Percentiles rank a stretch among this genome's conserved stretches.
Evolutionary conservation across 1,140 invertebrate genomes (phyloP).

Genomic region (Caenorhabditis brenneri): DNA sequence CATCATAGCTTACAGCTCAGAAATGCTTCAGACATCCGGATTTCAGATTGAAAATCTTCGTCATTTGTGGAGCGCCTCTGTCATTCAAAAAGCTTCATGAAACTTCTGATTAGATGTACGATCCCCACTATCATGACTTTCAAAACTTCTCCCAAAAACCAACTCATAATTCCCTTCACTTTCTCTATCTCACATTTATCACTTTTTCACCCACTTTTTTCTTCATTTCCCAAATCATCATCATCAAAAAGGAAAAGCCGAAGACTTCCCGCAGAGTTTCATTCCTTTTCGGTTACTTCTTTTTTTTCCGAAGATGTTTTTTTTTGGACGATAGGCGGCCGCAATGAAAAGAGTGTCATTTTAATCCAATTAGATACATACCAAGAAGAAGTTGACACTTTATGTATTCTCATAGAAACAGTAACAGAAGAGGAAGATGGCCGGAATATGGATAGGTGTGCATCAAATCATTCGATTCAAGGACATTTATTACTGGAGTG

Average conservation of each 20-base stretch:
- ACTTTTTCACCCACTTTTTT: neutral
- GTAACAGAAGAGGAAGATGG: neutral
- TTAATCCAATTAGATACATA: conserved; percentile 40
- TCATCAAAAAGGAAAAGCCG: conserved; percentile 29
- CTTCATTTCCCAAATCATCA: neutral
- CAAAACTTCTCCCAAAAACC: too few relatives aligned
- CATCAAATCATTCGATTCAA: neutral
- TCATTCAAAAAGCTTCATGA: too few relatives aligned
- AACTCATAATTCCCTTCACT: neutral
- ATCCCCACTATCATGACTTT: too few relatives aligned
- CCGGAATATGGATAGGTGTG: neutral
- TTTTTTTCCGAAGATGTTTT: neutral
- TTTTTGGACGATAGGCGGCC: neutral
- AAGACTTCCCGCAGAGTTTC: neutral
- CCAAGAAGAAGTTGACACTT: conserved; percentile 10
- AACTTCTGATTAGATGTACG: too few relatives aligned
- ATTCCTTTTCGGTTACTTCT: neutral
- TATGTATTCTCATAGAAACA: neutral
- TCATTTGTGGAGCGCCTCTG: too few relatives aligned
- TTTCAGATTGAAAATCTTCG: too few relatives aligned
- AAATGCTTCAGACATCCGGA: too few relatives aligned
- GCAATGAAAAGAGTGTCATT: conserved; percentile 8
- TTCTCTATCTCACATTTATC: conserved; percentile 22
- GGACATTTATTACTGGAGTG: neutral
- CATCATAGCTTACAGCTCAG: too few relatives aligned